Evolutionary conservation across 2,888 invertebrate species (phyloP), one percentile per base, ranked within the genome.

Genomic region (Rhamphomyia laevipes): DNA sequence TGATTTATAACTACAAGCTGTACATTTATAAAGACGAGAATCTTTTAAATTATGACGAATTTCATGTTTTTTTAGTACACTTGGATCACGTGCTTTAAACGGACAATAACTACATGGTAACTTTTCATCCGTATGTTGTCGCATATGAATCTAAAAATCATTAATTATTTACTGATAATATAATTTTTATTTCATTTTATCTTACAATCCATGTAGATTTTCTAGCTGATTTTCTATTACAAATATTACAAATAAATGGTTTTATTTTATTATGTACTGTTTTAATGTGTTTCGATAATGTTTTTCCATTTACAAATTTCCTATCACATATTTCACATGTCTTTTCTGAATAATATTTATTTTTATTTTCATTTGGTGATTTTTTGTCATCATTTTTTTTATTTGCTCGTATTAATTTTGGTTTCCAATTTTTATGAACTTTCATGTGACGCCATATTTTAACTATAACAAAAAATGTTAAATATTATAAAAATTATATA

Each of bases 101-200:
- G 76, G 73, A 60, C 86, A 86, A 18, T 74, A 66, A 33, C 78
- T 75, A 61, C 88, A 88, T 47, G 77, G 75, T 57, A 82, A 79
- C 61, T 86, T 87, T 57, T 85, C 85, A 4, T 86, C 82, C 0
- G 86, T 85, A 58, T 87, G 86, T 56, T 82, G 84, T 12, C 86
- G 71, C 58, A 81, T 71, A 64, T 88, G 87, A 56, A 86, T 74
- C 74, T 79, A 62, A 5, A 37, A 46, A 43, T n/a, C n/a, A n/a
- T 37, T 40, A 35, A 33, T n/a, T 16, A 11, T 27, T 10, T 11
- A 38, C 30, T 21, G 12, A 47, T 43, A 21, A 43, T 38, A 43
- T 15, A 37, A 30, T 4, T 10, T 13, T 27, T 12, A n/a, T 40
- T 17, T 13, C 16, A 43, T 23, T 17, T 21, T 10, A 15, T 49